These are phyloP conservation scores for Barbus barbus DNA, from an alignment of 2,113 vertebrate species.

Conservation along the genomic window DNA sequence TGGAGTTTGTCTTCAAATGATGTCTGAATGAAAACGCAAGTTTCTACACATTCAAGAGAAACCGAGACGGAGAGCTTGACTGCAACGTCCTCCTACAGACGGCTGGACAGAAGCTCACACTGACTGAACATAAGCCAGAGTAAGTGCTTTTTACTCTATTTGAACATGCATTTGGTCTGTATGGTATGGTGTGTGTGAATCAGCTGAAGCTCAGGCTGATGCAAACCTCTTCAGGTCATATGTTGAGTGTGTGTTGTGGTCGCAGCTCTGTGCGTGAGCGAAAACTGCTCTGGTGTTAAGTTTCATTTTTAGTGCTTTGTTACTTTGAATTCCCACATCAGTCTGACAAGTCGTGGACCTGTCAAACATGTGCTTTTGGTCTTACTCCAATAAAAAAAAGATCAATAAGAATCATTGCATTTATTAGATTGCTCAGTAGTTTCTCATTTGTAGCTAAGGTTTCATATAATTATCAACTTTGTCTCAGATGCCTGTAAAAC, in stretches of 20 bases:
- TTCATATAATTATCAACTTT: background rate
- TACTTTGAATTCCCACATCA: background rate
- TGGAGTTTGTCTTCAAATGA: slow-evolving; percentile 17
- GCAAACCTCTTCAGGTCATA: background rate
- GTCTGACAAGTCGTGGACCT: background rate
- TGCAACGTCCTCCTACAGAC: background rate
- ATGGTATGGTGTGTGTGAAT: background rate
- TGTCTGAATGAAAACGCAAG: slow-evolving; percentile 9
- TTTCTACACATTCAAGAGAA: background rate
- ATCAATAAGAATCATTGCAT: background rate
- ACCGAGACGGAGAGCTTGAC: background rate
- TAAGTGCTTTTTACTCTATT: slow-evolving; percentile 2
- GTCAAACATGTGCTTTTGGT: background rate
- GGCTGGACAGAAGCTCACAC: background rate
- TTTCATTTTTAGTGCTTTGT: slow-evolving; percentile 29
- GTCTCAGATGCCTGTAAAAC: background rate
- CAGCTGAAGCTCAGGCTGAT: slow-evolving; percentile 10
- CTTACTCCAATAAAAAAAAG: background rate
- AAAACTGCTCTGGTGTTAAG: background rate
- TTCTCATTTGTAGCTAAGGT: background rate
- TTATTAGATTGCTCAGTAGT: background rate
- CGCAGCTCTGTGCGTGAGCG: background rate
- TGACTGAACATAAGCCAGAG: background rate
- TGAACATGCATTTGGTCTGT: background rate
- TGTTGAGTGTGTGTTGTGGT: slow-evolving; percentile 8